Conservation (phyloP, 1,140 invertebrate genomes). For the Vanessa tameamea region DNA sequence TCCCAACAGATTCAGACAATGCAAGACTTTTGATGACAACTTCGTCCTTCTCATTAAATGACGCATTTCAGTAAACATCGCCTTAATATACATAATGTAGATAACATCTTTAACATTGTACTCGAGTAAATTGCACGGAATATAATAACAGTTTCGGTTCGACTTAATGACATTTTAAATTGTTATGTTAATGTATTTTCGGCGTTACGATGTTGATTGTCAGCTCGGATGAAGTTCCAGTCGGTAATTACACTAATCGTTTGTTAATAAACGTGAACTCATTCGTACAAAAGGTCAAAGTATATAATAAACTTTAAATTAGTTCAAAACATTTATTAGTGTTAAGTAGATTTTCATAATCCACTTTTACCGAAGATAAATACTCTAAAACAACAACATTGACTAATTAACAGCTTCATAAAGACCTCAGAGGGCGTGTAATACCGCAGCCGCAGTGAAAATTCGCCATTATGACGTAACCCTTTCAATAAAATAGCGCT, state of each 20-base stretch:
- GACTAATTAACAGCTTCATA: slow-evolving; percentile 28
- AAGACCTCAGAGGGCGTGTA: slow-evolving; percentile 25
- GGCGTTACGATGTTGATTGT: background rate
- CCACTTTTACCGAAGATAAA: background rate
- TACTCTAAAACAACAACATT: slow-evolving; percentile 8
- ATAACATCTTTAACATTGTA: slow-evolving; percentile 27
- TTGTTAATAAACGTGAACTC: background rate
- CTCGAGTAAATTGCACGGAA: slow-evolving; percentile 14
- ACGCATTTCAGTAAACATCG: slow-evolving; percentile 25
- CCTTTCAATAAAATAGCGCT: slow-evolving; percentile 29
- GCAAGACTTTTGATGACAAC: slow-evolving; percentile 16
- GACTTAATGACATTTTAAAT: slow-evolving; percentile 12
- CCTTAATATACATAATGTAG: slow-evolving; percentile 19
- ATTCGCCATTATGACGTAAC: slow-evolving; percentile 32
- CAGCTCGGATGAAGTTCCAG: background rate
- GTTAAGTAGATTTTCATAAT: background rate
- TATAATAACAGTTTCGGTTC: slow-evolving; percentile 16
- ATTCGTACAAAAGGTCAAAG: background rate
- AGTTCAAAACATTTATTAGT: background rate
- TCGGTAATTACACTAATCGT: background rate
- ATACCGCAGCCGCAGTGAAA: slow-evolving; percentile 24
- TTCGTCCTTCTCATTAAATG: slow-evolving; percentile 33
- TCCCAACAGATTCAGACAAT: slow-evolving; percentile 38
- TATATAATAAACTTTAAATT: slow-evolving; percentile 1
- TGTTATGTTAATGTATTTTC: slow-evolving; percentile 8